Base-by-base conservation (phyloP, 2,113 vertebrate genomes). In the Columba livia region DNA sequence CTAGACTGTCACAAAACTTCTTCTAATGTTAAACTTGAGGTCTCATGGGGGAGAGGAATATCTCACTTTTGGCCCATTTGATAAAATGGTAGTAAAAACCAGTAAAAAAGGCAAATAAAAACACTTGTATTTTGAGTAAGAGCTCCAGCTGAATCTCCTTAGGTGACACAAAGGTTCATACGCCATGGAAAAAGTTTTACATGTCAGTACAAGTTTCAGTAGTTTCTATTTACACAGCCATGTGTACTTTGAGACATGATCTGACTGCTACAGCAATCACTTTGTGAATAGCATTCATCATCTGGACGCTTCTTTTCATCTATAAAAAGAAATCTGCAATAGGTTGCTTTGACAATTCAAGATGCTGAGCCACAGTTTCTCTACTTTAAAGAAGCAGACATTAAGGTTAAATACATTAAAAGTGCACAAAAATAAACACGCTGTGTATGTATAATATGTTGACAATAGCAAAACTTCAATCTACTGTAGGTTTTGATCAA, bases 1-100 rank as follows among this genome's bases (percentile, higher is more conserved):
- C 96, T 89, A 96, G 85, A 93, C 95, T 98, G 97, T 97, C 98
- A 98, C 92, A 94, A 93, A 97, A 98, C 94, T 98, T 94, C 95
- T 96, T 98, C 96, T 95, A 92, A 95, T 93, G 91, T 91, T 96
- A 90, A 97, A 96, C 62, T 91, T 93, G 75, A 96, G 70, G 58
- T 96, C 89, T 95, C 75, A 5, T 20, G 57, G 32, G 51, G 48
- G 61, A 87, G 38, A 91, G 24, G 12, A 89, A 64, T 81, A 67
- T 62, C 85, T 93, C 85, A 67, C 58, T 94, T 97, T 79, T 56
- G 83, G 48, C 57, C 84, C 29, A 53, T 90, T 75, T 57, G 47
- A 36, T 62, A 40, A 86, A 94, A 4, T 38, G 13, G 56, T 93
- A 80, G 29, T 75, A 54, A 88, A 93, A 94, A 82, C 26, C 36